Evolutionary conservation across 2,113 vertebrate genomes (phyloP).

Genomic region (Hiodon tergisus): DNA sequence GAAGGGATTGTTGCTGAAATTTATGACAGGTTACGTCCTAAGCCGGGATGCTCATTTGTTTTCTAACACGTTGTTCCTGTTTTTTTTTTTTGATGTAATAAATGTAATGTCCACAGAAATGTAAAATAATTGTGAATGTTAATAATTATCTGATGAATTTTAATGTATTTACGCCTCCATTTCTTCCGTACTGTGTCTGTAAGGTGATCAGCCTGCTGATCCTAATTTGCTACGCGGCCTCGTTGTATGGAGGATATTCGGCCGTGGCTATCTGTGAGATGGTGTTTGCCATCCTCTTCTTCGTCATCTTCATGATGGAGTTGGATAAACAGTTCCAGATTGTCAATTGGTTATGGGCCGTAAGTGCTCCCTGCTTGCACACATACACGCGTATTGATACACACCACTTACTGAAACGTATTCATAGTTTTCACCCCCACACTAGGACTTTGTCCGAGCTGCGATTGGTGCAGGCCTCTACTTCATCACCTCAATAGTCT

Average conservation of each 20-base stretch:
- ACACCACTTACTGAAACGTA: not conserved
- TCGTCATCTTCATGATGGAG: slow-evolving; percentile 61
- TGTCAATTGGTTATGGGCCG: slow-evolving; percentile 66
- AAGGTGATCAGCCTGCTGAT: slow-evolving; percentile 54
- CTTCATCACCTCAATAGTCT: slow-evolving; percentile 60
- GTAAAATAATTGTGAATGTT: too few relatives aligned
- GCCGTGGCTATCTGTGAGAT: slow-evolving; percentile 58
- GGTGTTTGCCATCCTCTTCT: slow-evolving; percentile 55
- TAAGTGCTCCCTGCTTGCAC: slow-evolving; percentile 44
- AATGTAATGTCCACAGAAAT: too few relatives aligned
- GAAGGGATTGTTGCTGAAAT: too few relatives aligned
- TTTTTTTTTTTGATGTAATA: too few relatives aligned
- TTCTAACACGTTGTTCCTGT: too few relatives aligned
- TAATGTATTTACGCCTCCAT: not conserved
- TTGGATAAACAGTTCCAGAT: slow-evolving; percentile 58
- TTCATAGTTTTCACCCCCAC: not conserved
- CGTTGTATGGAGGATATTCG: slow-evolving; percentile 47
- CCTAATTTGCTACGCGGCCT: slow-evolving; percentile 62
- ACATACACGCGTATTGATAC: fast-evolving
- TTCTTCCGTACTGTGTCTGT: not conserved
- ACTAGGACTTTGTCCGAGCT: slow-evolving; percentile 61
- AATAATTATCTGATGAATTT: too few relatives aligned
- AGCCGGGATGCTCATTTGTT: too few relatives aligned
- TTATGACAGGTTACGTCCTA: too few relatives aligned
- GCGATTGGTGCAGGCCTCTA: slow-evolving; percentile 47